Evolutionary conservation across 2,113 vertebrate genomes (phyloP), one percentile per base, ranked within the genome.

Genomic region (Trichomycterus rosablanca): DNA sequence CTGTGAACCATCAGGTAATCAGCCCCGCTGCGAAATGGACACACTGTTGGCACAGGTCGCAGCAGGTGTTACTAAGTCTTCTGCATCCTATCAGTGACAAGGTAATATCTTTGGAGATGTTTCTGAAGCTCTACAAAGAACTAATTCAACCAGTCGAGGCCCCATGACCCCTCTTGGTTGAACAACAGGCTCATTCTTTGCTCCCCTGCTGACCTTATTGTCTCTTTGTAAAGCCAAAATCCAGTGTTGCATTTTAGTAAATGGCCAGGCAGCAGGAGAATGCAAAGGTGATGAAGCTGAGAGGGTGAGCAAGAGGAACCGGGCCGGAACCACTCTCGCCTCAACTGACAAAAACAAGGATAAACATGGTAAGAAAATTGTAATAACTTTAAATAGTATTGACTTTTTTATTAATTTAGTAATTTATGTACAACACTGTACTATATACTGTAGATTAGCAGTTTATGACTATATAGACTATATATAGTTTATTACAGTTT

Each of bases 161-260:
- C 82, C 78, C 76, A 44, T 77, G 78, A 77, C 68, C n/a, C 76
- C 68, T 72, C 72, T 73, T 39, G 52, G 69, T 73, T 75, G 82
- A 82, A 90, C 86, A 89, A 87, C 81, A 72, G 82, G 64, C 70
- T 85, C 78, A 86, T 88, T 88, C 86, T 84, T 68, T 77, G 66
- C 73, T 72, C 72, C 66, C 22, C 68, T 84, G 86, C 83, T 86
- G 87, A 88, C 85, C 85, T 86, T 83, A 85, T 83, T 84, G 81
- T 88, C 82, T 88, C 78, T 82, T 84, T 85, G 80, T 87, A 77
- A 77, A 78, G 76, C 68, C 73, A 84, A 86, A 85, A 79, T 77
- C 77, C 84, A 70, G 79, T 82, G 83, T 87, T 86, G 83, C 81
- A 86, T 85, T 87, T 77, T 83, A 78, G 76, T 80, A 78, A 84